Base-by-base conservation (phyloP, 2,888 invertebrate species). In the Aricia artaxerxes region DNA sequence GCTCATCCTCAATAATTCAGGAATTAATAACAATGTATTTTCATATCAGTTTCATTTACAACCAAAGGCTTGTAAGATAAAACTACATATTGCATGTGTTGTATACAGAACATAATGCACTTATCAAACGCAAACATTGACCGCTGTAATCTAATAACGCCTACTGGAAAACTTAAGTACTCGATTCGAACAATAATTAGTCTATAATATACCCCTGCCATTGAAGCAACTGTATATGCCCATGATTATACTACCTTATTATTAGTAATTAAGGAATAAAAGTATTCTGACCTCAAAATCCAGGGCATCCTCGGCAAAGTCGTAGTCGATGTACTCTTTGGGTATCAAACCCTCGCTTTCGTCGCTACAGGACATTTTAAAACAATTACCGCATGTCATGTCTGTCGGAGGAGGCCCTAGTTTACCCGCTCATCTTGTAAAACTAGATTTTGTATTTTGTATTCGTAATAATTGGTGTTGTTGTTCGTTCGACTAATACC, bases 241-340 rank as follows among this genome's bases (percentile, higher is more conserved):
- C 61, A 61, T 61, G 7, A 9, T 24, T 3, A 24, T 61, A 61
- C 16, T 24, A 61, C n/a, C 64, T 11, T 31, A 9, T 2, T 64
- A 31, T 11, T 4, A 64, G 64, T 64, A 64, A 31, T 11, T 11
- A 31, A 64, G 31, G 64, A 64, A 64, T 64, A 64, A 64, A 64
- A 64, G 35, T 60, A 24, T 44, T 77, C 92, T 91, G 88, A 94
- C 94, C 93, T 93, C 94, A 87, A 92, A 94, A 83, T 93, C 92
- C 84, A 92, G 83, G 11, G 94, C 94, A 88, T 94, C 94, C 86
- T 94, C 92, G 61, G 93, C 92, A 78, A 93, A 93, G 83, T 94
- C 94, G 81, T 87, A 94, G 82, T 93, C 94, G 64, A 91, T 88
- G 76, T 89, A 91, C 80, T 94, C 93, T 69, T 87, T 88, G 13